These are phyloP conservation scores for Gambusia affinis DNA, from an alignment of 2,113 vertebrate genomes.

Conservation along the genomic window DNA sequence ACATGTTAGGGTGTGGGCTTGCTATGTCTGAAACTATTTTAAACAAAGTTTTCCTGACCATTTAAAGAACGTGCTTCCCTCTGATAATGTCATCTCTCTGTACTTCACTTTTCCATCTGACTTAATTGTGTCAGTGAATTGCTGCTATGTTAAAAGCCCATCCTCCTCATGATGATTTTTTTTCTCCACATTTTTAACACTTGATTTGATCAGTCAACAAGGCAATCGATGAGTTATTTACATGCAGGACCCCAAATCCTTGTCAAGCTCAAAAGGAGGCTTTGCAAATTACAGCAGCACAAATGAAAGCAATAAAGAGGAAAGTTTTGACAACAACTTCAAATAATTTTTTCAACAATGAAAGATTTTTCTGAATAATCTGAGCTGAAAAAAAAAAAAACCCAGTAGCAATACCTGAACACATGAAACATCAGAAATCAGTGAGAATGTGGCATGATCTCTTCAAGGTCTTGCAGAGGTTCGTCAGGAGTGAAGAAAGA, in stretches of 20 bases:
- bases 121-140: background rate
- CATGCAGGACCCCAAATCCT: background rate
- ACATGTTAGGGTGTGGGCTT: slow-evolving; percentile 39
- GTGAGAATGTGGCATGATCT: no score
- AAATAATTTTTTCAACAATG: background rate
- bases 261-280: background rate
- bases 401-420: background rate
- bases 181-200: background rate
- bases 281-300: background rate
- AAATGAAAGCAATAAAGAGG: background rate
- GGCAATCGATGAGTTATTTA: background rate
- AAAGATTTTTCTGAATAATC: background rate
- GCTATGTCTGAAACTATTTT: slow-evolving; percentile 31
- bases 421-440: no score
- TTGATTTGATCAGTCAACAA: background rate
- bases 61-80: slow-evolving; percentile 49
- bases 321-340: background rate
- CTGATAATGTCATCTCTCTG: slow-evolving; percentile 55
- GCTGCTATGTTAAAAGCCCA: background rate
- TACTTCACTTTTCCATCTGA: background rate
- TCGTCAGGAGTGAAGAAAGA: no score
- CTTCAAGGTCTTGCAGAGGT: no score
- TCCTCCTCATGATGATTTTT: background rate
- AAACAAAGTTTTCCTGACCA: slow-evolving; percentile 43
- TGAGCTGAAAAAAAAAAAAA: background rate